Base-by-base conservation (phyloP, 2,113 vertebrate species). In the Gymnogyps californianus region DNA sequence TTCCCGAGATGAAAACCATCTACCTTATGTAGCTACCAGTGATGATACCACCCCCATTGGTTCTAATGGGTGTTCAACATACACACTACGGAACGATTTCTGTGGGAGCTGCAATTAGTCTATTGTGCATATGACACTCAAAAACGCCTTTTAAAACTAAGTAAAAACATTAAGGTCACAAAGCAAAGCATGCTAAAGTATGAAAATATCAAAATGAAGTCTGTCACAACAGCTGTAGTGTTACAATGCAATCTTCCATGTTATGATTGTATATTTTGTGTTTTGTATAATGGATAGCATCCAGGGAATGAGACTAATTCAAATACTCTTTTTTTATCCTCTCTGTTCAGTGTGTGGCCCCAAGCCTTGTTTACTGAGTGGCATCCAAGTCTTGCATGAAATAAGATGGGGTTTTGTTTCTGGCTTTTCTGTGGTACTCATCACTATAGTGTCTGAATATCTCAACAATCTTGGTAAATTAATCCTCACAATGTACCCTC, bases 291-390 rank as follows among this genome's bases (percentile, higher is more conserved):
- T 95, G 95, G 96, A 87, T 57, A 84, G 89, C 70, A 97, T 91
- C 93, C 96, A 97, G 93, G 58, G 87, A 95, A 91, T 77, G 81
- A 94, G 58, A 89, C 70, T 93, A 96, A 97, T 94, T 96, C 93
- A 92, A 97, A 90, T 66, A 95, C n/a, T 89, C 80, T 87, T 96
- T 89, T 96, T 97, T 96, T 65, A 92, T 95, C 77, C 91, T 89
- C 89, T 90, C 77, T 89, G 61, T 96, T 97, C 84, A 96, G 62
- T 96, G 94, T 96, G 95, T 95, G 96, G 96, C 97, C 96, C 66
- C 66, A 94, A 96, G 95, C 84, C 87, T 94, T 96, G 93, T 97
- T 97, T 97, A 97, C 93, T 85, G 95, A 96, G 84, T 91, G 84
- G 54, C 84, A 97, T 96, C 93, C 96, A 97, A 97, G 66, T 80